Evolutionary conservation across 37 sponge, comb jelly and placozoan genomes (phyloP).

Genomic region (Bolinopsis microptera): DNA sequence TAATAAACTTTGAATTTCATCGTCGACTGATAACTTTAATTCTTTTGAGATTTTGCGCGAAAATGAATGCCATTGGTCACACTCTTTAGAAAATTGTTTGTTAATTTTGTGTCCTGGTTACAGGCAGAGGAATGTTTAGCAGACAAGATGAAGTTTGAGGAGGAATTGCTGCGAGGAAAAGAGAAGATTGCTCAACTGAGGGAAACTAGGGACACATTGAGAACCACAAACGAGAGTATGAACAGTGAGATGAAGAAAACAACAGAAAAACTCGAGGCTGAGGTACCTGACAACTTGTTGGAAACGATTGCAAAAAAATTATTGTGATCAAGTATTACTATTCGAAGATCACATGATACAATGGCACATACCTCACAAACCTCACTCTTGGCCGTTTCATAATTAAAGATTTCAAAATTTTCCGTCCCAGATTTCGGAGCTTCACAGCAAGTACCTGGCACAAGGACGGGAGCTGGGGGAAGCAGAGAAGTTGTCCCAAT

Average conservation of each 20-base stretch:
- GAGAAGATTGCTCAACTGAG: conserved; percentile 54
- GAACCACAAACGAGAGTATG: conserved; percentile 20
- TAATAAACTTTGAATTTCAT: too few species aligned
- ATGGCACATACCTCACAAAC: too few species aligned
- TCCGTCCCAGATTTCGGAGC: conserved; percentile 53
- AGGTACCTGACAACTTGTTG: background rate
- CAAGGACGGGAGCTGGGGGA: conserved; percentile 36
- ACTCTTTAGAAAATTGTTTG: too few species aligned
- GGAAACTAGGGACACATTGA: conserved; percentile 36
- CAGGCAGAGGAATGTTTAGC: conserved; percentile 34
- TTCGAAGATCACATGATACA: background rate
- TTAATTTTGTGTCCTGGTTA: too few species aligned
- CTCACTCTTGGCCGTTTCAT: too few species aligned
- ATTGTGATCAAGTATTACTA: background rate
- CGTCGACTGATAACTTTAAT: too few species aligned
- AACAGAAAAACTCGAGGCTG: conserved; percentile 51
- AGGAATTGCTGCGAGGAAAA: conserved; percentile 5
- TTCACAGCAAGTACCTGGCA: conserved; percentile 57
- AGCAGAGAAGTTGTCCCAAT: conserved; percentile 41
- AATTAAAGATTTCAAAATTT: too few species aligned
- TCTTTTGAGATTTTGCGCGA: too few species aligned
- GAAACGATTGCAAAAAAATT: too few species aligned
- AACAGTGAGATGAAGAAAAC: conserved; percentile 17
- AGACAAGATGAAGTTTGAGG: conserved; percentile 43
- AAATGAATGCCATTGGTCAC: too few species aligned